phyloP scores from a whole-genome alignment of 1,140 invertebrate species.

The Bombus picipes region DNA sequence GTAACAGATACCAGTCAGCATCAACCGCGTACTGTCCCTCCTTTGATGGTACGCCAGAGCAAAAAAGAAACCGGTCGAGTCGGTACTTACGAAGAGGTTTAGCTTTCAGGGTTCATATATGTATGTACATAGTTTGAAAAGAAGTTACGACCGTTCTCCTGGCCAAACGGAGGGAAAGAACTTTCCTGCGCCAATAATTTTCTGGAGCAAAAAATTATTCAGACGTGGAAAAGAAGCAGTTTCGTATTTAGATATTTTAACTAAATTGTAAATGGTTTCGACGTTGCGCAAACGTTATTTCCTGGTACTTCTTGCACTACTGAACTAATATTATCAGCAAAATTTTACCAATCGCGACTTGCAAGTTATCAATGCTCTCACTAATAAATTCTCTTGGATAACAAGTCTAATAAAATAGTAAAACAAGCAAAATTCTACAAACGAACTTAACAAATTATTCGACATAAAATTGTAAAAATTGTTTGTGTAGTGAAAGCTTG shows the following conservation, averaged over 20 bases:
- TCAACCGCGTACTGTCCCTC: conserved; percentile 62
- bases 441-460: background rate
- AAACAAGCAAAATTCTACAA: background rate
- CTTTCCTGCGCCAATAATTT: background rate
- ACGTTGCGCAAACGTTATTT: background rate
- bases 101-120: conserved; percentile 38
- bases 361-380: background rate
- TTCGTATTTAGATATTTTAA: background rate
- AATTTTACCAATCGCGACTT: background rate
- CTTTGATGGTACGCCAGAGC: conserved; percentile 48
- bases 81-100: conserved; percentile 58
- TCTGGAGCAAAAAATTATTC: background rate
- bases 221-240: background rate
- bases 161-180: background rate
- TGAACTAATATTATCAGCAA: background rate
- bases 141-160: conserved; percentile 37
- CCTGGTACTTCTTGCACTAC: background rate
- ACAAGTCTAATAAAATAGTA: background rate
- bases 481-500: background rate
- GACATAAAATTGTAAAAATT: background rate
- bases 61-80: conserved; percentile 70
- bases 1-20: conserved; percentile 50
- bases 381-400: background rate
- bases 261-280: background rate
- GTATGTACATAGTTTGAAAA: conserved; percentile 34